phyloP scores from a whole-genome alignment of 1,140 invertebrate species.

The Stegodyphus mimosarum region DNA sequence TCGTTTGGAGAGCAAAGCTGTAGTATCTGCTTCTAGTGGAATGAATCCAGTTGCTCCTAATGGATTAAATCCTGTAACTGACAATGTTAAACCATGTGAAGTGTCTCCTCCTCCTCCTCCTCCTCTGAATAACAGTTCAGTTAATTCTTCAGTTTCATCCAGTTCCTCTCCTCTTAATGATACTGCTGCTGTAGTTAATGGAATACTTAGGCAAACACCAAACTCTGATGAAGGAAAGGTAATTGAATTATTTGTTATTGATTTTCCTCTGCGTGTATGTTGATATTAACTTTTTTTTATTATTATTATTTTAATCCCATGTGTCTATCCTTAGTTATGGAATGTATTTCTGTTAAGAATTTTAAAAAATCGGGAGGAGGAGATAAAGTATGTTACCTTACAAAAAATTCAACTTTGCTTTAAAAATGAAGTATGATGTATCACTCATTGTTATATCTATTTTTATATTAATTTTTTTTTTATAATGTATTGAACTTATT shows the following conservation, averaged over 20 bases:
- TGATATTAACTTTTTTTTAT: neutral
- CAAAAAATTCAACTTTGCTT: no score
- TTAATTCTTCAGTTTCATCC: conserved; percentile 18
- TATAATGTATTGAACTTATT: no score
- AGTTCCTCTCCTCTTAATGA: conserved; percentile 33
- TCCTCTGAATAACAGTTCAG: neutral
- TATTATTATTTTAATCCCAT: no score
- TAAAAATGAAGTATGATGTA: no score
- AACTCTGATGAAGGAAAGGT: conserved; percentile 45
- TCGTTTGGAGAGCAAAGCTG: conserved; percentile 41
- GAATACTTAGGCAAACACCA: conserved; percentile 19
- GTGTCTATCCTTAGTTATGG: no score
- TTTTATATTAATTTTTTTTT: no score
- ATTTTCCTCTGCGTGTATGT: neutral
- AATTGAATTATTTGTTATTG: neutral
- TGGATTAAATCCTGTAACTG: conserved; percentile 2
- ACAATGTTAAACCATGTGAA: neutral
- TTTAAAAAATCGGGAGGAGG: no score
- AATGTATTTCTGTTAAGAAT: no score
- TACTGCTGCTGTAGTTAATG: conserved; percentile 40
- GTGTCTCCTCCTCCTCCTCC: neutral
- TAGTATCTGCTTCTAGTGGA: conserved; percentile 30
- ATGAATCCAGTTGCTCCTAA: conserved; percentile 16
- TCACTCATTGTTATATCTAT: no score
- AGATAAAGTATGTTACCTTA: no score